Evolutionary conservation across 2,797 vertebrate genomes (phyloP).

Genomic region (Hoplostethus mediterraneus): DNA sequence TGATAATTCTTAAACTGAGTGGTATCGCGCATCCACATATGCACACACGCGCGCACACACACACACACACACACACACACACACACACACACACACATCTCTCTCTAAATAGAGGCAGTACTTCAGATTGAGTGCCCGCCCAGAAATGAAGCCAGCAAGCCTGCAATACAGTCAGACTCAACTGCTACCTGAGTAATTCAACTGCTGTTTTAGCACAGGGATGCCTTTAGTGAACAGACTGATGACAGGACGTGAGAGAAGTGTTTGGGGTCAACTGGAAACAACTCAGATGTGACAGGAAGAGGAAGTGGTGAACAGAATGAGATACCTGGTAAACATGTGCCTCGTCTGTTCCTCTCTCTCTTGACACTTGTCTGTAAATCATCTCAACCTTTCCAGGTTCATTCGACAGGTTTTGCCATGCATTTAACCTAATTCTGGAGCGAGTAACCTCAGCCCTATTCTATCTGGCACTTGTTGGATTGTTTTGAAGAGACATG

Average conservation of each 20-base stretch:
- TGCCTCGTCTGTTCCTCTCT: slow-evolving; percentile 61
- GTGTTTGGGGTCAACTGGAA: slow-evolving; percentile 42
- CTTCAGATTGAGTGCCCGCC: slow-evolving; percentile 55
- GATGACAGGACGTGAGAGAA: slow-evolving; percentile 20
- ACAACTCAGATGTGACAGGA: slow-evolving; percentile 63
- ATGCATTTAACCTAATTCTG: slow-evolving; percentile 56
- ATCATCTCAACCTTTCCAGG: slow-evolving; percentile 41
- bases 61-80: slow-evolving; percentile 9
- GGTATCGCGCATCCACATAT: background rate
- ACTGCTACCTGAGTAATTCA: slow-evolving; percentile 24
- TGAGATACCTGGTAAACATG: slow-evolving; percentile 70
- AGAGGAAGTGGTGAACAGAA: slow-evolving; percentile 76
- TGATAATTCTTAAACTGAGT: background rate
- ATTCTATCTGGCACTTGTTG: slow-evolving; percentile 35
- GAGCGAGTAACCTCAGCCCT: slow-evolving; percentile 30
- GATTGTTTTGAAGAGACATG: slow-evolving; percentile 68
- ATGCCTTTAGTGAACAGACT: slow-evolving; percentile 40
- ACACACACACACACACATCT: slow-evolving; percentile 7
- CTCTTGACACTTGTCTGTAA: slow-evolving; percentile 24
- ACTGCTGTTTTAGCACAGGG: slow-evolving; percentile 14
- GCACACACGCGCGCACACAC: background rate
- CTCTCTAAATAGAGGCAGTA: slow-evolving; percentile 50
- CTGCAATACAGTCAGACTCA: slow-evolving; percentile 40
- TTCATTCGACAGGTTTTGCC: slow-evolving; percentile 13
- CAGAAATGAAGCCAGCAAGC: slow-evolving; percentile 43